Conservation (phyloP, 2,888 invertebrate species). For the Cecidostiba fungosa region DNA sequence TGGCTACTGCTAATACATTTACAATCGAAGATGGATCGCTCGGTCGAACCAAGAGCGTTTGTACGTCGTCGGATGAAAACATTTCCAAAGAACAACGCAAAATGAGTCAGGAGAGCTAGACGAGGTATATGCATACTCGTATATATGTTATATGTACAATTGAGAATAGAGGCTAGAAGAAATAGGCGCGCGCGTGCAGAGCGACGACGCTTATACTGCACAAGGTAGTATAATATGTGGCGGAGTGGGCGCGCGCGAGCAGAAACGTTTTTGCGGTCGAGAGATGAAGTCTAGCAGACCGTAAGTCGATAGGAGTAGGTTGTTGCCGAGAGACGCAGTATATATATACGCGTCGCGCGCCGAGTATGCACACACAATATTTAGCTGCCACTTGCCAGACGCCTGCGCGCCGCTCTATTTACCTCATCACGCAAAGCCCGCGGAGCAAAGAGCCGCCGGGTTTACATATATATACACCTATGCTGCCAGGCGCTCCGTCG, state of each 20-base stretch:
- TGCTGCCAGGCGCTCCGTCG: too few species aligned
- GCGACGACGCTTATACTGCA: too few species aligned
- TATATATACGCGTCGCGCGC: not conserved
- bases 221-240: not conserved
- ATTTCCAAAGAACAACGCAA: too few species aligned
- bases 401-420: conserved; percentile 1
- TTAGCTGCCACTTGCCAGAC: conserved; percentile 5
- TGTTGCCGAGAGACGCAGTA: not conserved
- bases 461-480: too few species aligned
- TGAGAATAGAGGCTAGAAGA: too few species aligned
- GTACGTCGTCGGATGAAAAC: too few species aligned
- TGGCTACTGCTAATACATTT: not conserved
- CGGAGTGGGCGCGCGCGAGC: conserved; percentile 8
- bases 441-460: not conserved
- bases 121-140: too few species aligned
- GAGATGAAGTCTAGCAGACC: conserved; percentile 65
- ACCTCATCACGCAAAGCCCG: conserved; percentile 1
- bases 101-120: too few species aligned
- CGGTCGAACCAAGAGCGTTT: too few species aligned
- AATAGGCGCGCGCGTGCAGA: too few species aligned
- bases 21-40: not conserved
- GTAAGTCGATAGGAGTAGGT: conserved; percentile 23
- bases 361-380: not conserved
- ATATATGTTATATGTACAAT: too few species aligned
- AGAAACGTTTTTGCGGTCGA: conserved; percentile 62